Base-by-base conservation (phyloP, 2,888 invertebrate genomes). In the Catocala sponsa region DNA sequence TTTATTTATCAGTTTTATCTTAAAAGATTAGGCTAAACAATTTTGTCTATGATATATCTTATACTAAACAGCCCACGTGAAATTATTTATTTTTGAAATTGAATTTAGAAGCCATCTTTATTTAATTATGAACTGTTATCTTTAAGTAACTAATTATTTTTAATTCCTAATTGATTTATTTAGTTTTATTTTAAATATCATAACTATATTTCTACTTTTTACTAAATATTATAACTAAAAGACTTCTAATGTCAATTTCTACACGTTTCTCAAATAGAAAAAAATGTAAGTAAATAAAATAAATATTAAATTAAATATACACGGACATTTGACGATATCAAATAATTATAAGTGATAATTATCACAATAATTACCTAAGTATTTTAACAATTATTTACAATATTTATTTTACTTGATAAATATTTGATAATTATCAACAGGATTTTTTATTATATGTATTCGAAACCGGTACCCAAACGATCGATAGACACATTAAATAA, bases 31-130 rank as follows among this genome's bases (percentile, higher is more conserved):
- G 35, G 42, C 42, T 58, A 72, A 79, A 69, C 68, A 66, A 69
- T 68, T 65, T 70, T 70, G 67, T 74, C 70, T 76, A 73, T 72
- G 76, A 64, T 60, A 68, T 51, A 49, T 56, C 44, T 38, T 41
- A 47, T 43, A 44, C 56, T 73, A 70, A 48, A 53, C 35, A 67
- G 12, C 66, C 51, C 46, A 55, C 35, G 55, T 42, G 25, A 0
- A 54, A 49, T 42, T 41, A 15, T 38, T 41, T 42, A 51, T 10
- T 15, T 57, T 35, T n/a, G 6, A 49, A 66, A 74, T 47, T 64
- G 32, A 4, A 52, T 49, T 55, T 60, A 67, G 62, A 70, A 67
- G 62, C 15, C 50, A 54, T 33, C 6, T 63, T 47, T 51, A 1
- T 6, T 53, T 35, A 9, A 11, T 15, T 7, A 25, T 25, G 25